Conservation (phyloP, 2,797 vertebrate species). For the Taenioides sp. region DNA sequence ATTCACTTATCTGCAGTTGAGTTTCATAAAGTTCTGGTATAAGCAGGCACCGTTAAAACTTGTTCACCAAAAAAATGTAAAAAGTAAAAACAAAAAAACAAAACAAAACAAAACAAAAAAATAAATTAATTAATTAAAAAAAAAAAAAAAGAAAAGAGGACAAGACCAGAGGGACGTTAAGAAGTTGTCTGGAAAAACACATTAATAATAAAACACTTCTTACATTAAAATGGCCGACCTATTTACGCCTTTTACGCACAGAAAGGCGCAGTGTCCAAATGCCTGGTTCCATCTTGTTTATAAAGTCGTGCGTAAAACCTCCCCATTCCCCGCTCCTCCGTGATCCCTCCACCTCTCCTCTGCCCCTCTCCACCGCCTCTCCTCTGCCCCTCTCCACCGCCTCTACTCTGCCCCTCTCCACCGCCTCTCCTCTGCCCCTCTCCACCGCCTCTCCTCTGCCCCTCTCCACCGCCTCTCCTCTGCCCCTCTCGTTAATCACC, state of each 20-base stretch:
- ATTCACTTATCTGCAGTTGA: too few relatives aligned
- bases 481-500: not conserved
- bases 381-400: not conserved
- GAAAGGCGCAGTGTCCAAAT: not conserved
- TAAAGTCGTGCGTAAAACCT: not conserved
- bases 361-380: not conserved
- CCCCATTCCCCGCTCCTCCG: not conserved
- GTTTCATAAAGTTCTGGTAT: too few relatives aligned
- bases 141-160: too few relatives aligned
- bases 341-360: not conserved
- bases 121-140: too few relatives aligned
- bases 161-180: too few relatives aligned
- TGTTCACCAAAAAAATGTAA: too few relatives aligned
- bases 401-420: not conserved
- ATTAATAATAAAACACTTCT: too few relatives aligned
- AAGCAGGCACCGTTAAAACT: too few relatives aligned
- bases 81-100: too few relatives aligned
- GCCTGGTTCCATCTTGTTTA: not conserved
- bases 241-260: not conserved
- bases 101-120: too few relatives aligned
- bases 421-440: not conserved
- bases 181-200: too few relatives aligned
- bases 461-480: not conserved
- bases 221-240: too few relatives aligned
- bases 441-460: not conserved